Evolutionary conservation across 1,140 invertebrate species (phyloP), one percentile per base, ranked within the genome.

Genomic region (Drosophila parvula): DNA sequence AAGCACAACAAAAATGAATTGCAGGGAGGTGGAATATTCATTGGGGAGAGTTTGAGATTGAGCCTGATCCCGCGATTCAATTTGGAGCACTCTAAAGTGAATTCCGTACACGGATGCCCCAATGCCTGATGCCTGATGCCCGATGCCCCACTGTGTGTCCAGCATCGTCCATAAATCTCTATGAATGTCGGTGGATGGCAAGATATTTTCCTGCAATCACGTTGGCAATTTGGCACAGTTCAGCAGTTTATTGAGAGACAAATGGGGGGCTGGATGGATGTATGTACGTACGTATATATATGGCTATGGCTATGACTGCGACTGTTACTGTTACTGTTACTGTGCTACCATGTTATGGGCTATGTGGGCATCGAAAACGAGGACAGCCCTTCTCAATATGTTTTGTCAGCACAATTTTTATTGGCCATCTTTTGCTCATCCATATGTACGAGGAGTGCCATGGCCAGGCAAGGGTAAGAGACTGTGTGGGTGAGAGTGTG

Each of bases 151-250:
- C 30, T 43, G 9, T 34, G 56, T 34, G 57, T 64, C 59, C 68
- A 57, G 51, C 51, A 36, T 53, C 50, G n/a, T 36, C 51, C 63
- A 77, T 78, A 86, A 78, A 78, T 73, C 75, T 78, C 73, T 56
- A 74, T 75, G 43, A 75, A 62, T 74, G 71, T 74, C 71, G 36
- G 30, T 71, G 36, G 44, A 58, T 71, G 53, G 58, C 51, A 75
- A 47, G 65, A 63, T 56, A 78, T 78, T 78, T 71, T 78, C 67
- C 73, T 74, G 82, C 82, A 86, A 83, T 83, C 82, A 85, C 64
- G 74, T 85, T 67, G 67, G 65, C 81, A 78, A 82, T 83, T 88
- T 83, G 84, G 73, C 83, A 83, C 47, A 79, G 70, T 83, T 79
- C 83, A 88, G 84, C 83, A 88, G 64, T 86, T 74, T 83, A 82